These are phyloP conservation scores for Plusia festucae DNA, from an alignment of 2,888 invertebrate species.

Conservation along the genomic window DNA sequence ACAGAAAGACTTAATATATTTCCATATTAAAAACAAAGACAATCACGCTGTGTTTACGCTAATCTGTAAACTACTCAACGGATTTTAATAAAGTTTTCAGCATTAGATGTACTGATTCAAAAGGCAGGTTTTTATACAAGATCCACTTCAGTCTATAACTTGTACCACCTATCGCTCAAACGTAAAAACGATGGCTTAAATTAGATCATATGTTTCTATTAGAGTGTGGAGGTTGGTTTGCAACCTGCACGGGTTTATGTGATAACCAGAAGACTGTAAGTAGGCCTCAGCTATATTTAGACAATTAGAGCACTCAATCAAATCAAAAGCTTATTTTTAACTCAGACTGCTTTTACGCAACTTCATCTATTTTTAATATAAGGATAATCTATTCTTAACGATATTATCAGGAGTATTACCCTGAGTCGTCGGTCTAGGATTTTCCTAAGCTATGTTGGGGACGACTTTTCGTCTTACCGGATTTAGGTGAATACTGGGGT, in stretches of 20 bases:
- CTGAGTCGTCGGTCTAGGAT: too few species aligned
- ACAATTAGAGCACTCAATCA: not conserved
- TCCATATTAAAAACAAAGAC: too few species aligned
- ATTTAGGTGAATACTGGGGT: too few species aligned
- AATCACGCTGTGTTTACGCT: too few species aligned
- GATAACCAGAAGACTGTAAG: not conserved
- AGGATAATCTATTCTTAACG: not conserved
- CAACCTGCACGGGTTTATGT: conserved; percentile 1
- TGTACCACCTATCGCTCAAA: conserved; percentile 18
- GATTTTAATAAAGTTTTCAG: too few species aligned
- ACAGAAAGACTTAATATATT: too few species aligned
- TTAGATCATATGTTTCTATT: conserved; percentile 50
- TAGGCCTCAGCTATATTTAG: not conserved
- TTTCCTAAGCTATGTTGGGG: too few species aligned
- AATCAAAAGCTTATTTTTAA: not conserved
- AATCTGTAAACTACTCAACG: too few species aligned
- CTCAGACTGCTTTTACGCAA: not conserved
- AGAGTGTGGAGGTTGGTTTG: conserved; percentile 16
- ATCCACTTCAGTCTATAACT: conserved; percentile 29
- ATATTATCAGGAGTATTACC: too few species aligned
- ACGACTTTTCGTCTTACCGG: too few species aligned
- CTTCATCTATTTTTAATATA: not conserved
- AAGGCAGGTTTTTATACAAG: too few species aligned
- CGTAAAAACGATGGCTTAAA: conserved; percentile 47
- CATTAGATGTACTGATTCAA: too few species aligned